phyloP scores from a whole-genome alignment of 2,888 invertebrate species.

The Clitarchus hookeri region DNA sequence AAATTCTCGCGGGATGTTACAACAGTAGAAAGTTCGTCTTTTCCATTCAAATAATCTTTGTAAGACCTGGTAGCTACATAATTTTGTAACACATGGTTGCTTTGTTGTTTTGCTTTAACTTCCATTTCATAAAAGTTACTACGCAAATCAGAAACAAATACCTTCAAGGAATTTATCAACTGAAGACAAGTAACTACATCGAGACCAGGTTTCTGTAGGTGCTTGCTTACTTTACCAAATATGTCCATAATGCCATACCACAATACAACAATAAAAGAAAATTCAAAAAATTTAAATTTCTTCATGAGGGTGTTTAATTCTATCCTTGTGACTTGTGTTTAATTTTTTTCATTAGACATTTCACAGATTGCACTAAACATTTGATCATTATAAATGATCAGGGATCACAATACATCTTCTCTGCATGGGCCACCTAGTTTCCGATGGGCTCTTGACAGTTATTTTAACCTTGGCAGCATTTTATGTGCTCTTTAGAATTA shows the following conservation, averaged over 20 bases:
- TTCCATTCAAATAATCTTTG: not conserved
- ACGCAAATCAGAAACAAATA: not conserved
- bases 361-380: not conserved
- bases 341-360: not conserved
- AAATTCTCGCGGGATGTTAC: constrained; percentile 15
- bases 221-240: not conserved
- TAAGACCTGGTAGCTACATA: not conserved
- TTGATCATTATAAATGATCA: not conserved
- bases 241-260: not conserved
- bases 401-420: too few relatives aligned
- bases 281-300: not conserved
- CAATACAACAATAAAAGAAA: not conserved
- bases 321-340: not conserved
- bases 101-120: not conserved
- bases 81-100: constrained; percentile 11
- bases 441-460: too few relatives aligned
- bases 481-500: not conserved
- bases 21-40: not conserved
- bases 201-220: not conserved
- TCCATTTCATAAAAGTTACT: not conserved
- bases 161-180: constrained; percentile 10
- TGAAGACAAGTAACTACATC: not conserved
- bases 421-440: too few relatives aligned
- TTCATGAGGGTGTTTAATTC: not conserved
- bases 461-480: not conserved